A percentile compares a stretch with the other conserved stretches of the same genome.
Evolutionary conservation across 2,888 invertebrate species (phyloP).

Genomic region (Scaeva pyrastri): DNA sequence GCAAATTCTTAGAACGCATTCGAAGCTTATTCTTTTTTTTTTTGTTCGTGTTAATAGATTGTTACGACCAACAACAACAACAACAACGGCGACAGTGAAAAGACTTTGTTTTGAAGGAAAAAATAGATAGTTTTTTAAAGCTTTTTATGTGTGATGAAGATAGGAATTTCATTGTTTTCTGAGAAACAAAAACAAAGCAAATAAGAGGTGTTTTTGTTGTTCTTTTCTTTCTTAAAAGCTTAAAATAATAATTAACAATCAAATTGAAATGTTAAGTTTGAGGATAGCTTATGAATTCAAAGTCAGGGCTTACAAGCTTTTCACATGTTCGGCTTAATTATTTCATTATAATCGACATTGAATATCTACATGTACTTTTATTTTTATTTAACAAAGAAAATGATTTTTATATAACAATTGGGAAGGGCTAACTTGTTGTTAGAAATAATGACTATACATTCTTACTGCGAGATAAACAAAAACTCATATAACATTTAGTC

Average conservation of each 20-base stretch:
- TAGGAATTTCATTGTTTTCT: constrained; percentile 18
- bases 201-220: background rate
- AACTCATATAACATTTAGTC: no score
- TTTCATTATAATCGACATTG: background rate
- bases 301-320: constrained; percentile 14
- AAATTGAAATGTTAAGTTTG: background rate
- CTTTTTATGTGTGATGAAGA: background rate
- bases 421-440: no score
- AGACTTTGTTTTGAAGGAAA: constrained; percentile 25
- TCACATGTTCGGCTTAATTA: background rate
- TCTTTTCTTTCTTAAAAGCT: background rate
- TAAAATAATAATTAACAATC: background rate
- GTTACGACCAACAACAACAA: no score
- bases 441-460: no score
- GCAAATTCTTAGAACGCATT: constrained; percentile 8
- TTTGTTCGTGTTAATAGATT: background rate
- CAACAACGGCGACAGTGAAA: background rate
- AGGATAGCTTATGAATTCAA: background rate
- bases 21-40: background rate
- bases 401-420: no score
- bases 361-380: background rate
- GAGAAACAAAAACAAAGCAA: background rate
- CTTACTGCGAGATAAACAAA: no score
- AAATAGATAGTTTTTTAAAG: background rate
- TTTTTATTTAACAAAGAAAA: no score